Conservation (phyloP, 2,113 vertebrate genomes). For the Rhombomys opimus region DNA sequence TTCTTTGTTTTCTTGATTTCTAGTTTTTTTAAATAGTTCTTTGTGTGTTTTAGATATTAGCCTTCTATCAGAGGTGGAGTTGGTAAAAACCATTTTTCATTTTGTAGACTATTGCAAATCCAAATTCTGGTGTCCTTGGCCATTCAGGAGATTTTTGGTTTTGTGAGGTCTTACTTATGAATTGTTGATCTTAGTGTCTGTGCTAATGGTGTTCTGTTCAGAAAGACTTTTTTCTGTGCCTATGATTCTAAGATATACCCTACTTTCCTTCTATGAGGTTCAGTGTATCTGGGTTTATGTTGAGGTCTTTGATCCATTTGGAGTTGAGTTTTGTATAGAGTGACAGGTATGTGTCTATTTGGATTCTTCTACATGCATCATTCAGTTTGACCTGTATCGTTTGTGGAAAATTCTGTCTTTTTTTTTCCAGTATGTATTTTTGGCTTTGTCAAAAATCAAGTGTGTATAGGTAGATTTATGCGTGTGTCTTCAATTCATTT, state of each 20-base stretch:
- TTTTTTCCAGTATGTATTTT: neutral
- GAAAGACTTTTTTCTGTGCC: neutral
- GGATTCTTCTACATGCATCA: neutral
- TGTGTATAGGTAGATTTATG: too few species aligned
- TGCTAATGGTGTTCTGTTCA: neutral
- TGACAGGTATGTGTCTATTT: neutral
- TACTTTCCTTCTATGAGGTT: neutral
- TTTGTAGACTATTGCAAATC: neutral
- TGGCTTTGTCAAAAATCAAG: neutral
- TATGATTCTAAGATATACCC: neutral
- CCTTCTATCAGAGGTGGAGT: neutral
- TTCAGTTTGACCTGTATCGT: neutral
- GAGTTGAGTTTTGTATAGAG: neutral
- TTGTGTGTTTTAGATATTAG: neutral
- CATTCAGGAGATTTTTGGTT: neutral
- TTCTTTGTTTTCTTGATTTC: neutral
- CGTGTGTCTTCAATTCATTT: too few species aligned
- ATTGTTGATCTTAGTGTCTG: neutral
- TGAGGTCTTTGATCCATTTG: neutral
- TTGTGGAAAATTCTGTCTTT: neutral
- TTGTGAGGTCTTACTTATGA: neutral
- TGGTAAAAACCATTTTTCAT: neutral
- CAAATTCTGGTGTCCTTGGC: neutral
- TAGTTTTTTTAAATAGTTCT: neutral
- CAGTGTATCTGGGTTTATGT: neutral